Base-by-base conservation (phyloP, 2,888 invertebrate species). In the Machimus atricapillus region DNA sequence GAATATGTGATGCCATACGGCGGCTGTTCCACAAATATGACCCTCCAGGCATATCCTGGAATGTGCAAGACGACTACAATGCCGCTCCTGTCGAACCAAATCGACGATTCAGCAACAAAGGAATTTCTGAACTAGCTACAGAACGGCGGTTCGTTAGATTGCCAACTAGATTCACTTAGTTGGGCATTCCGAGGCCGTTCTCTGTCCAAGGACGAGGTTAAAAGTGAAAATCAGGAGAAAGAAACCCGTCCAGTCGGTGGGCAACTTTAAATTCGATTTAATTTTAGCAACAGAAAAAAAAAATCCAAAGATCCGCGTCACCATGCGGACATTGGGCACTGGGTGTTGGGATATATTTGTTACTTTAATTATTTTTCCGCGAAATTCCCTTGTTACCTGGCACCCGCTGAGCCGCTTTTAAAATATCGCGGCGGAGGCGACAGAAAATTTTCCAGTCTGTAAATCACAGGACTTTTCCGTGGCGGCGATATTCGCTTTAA, bases 371-470 rank as follows among this genome's bases (percentile, higher is more conserved):
- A 2, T 2, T n/a, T 19, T 27, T 23, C 4, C 66, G 66, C 9
- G 23, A 19, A 66, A 19, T 2, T 27, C 2, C 12, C 66, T 27
- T 8, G 19, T 12, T 66, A 8, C 66, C 58, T 58, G 19, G 23
- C 19, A 16, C 7, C 19, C 56, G 7, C 19, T 2, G 5, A n/a
- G n/a, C 19, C 23, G 58, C 1, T 23, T 23, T 58, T 58, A 9
- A 56, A 12, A n/a, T 1, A 56, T 19, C 19, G 58, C 23, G 14
- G 1, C 23, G 66, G 19, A 7, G 66, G 66, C 66, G 66, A 66
- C 66, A 66, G 66, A 66, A 76, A 37, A 34, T 77, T 77, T 77
- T 77, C 77, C 77, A 77, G 77, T 77, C 77, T 37, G 40, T 77
- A 77, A 77, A 77, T 77, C 77, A 37, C 6, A 37, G 19, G 9